These are phyloP conservation scores for Orchestia grillus DNA, from an alignment of 1,140 invertebrate genomes.

Conservation along the genomic window DNA sequence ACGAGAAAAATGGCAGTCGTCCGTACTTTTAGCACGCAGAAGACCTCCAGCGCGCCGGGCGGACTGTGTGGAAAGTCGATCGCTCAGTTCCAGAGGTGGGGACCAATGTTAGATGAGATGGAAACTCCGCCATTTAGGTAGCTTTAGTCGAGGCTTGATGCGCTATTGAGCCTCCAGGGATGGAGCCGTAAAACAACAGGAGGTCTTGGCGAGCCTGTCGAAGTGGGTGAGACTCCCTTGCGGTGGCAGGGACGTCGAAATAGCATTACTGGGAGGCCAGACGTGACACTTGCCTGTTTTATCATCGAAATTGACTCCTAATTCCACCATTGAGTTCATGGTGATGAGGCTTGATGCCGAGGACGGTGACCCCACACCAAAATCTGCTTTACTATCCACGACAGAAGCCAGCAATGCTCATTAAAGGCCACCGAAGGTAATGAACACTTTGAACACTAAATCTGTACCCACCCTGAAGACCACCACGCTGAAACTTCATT, in stretches of 20 bases:
- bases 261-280: slow-evolving; percentile 19
- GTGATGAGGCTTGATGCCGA: neutral
- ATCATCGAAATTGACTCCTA: slow-evolving; percentile 54
- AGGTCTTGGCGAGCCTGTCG: neutral
- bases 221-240: neutral
- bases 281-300: slow-evolving; percentile 48
- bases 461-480: neutral
- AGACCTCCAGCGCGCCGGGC: neutral
- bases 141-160: neutral
- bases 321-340: slow-evolving; percentile 21
- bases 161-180: neutral
- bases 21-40: neutral
- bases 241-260: neutral
- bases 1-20: neutral
- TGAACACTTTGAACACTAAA: neutral
- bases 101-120: neutral
- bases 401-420: neutral
- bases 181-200: neutral
- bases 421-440: neutral
- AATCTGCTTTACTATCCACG: neutral
- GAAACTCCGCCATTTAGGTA: slow-evolving; percentile 28
- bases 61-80: neutral
- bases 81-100: neutral
- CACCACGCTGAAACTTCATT: neutral
- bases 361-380: neutral